phyloP scores from a whole-genome alignment of 2,888 invertebrate genomes.

The Bimastos eiseni region DNA sequence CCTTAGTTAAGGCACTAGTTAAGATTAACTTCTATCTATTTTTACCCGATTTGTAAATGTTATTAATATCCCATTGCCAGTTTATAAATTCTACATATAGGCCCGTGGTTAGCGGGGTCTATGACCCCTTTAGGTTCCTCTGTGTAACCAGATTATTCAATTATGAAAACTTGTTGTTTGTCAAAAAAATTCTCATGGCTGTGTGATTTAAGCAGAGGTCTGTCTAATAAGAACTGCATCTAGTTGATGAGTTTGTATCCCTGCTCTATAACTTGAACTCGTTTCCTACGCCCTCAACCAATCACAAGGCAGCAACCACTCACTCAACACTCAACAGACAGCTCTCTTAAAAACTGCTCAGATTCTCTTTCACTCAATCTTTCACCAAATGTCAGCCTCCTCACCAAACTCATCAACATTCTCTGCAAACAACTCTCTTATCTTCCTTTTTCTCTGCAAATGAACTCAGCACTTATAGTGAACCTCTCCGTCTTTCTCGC shows the following conservation, averaged over 20 bases:
- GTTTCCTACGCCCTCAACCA: background rate
- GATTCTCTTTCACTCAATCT: background rate
- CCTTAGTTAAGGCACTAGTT: no score
- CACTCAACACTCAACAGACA: background rate
- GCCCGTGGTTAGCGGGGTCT: no score
- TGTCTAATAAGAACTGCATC: background rate
- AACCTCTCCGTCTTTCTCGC: background rate
- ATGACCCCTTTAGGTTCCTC: no score
- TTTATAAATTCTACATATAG: no score
- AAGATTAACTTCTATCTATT: no score
- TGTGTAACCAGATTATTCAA: no score
- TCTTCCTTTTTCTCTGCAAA: background rate
- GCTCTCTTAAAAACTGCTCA: background rate
- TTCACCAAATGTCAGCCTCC: background rate
- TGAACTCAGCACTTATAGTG: background rate
- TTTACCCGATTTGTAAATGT: no score
- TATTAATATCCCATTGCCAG: no score
- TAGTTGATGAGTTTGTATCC: background rate
- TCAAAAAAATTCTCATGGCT: background rate
- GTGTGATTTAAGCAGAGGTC: background rate
- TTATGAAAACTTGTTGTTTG: no score
- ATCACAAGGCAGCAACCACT: no score
- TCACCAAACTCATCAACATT: background rate
- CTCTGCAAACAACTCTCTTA: no score
- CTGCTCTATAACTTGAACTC: slow-evolving; percentile 1